Evolutionary conservation across 2,888 invertebrate species (phyloP).

Genomic region (Ophion ellenae): DNA sequence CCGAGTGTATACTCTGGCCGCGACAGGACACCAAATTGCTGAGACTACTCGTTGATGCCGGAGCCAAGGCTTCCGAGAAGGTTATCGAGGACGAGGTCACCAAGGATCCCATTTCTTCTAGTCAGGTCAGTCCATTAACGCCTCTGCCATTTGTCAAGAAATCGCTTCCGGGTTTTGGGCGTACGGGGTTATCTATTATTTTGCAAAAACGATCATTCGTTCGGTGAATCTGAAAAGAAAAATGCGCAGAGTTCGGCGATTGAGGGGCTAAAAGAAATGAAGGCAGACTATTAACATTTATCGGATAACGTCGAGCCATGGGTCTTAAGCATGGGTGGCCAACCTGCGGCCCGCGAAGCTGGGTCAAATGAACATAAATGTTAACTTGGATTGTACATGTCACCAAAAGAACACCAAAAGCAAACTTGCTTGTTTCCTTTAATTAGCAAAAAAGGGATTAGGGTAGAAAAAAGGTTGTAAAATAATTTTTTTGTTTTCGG

Average conservation of each 20-base stretch:
- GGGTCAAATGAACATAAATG: no score
- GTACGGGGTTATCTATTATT: not conserved
- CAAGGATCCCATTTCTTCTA: conserved; percentile 82
- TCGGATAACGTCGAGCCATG: no score
- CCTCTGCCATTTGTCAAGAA: not conserved
- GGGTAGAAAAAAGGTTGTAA: no score
- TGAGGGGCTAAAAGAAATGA: no score
- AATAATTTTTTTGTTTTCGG: no score
- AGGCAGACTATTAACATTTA: not conserved
- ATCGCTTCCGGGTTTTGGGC: not conserved
- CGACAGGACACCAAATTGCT: conserved; percentile 88
- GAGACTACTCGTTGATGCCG: conserved; percentile 90
- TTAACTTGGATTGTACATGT: no score
- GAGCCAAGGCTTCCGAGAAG: conserved; percentile 86
- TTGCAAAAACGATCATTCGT: not conserved
- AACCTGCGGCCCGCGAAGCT: no score
- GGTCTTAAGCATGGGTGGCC: no score
- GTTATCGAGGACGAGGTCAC: conserved; percentile 82
- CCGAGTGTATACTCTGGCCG: conserved; percentile 83
- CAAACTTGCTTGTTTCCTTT: no score
- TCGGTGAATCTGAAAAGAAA: not conserved
- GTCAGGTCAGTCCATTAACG: conserved; percentile 77
- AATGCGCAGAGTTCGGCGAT: not conserved
- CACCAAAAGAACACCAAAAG: no score
- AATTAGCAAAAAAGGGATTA: no score